phyloP scores from a whole-genome alignment of 2,113 vertebrate species.

The Boulengeromyrus knoepffleri region DNA sequence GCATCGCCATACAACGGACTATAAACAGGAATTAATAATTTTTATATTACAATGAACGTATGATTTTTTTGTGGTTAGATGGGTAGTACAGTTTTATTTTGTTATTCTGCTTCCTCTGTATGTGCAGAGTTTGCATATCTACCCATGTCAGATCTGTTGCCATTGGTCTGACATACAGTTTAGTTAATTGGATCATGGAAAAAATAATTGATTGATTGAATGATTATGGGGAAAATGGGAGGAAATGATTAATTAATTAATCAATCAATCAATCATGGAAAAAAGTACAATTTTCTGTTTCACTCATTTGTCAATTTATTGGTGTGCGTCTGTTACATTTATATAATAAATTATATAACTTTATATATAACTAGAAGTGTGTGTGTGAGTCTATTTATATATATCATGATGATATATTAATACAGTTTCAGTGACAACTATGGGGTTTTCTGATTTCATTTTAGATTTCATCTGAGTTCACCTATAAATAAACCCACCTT shows the following conservation, averaged over 20 bases:
- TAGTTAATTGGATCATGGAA: neutral
- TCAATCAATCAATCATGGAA: too few species aligned
- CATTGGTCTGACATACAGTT: neutral
- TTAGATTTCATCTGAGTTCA: neutral
- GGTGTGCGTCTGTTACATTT: too few species aligned
- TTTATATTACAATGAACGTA: neutral
- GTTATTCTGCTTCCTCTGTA: neutral
- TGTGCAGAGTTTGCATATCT: neutral
- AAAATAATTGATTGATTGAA: too few species aligned
- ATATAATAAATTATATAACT: too few species aligned
- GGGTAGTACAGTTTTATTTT: neutral
- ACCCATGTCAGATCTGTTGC: neutral
- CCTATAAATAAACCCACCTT: neutral
- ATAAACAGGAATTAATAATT: neutral
- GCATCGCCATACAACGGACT: neutral
- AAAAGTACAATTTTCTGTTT: too few species aligned
- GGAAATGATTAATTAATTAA: too few species aligned
- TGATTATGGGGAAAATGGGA: too few species aligned
- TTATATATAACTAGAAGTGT: too few species aligned
- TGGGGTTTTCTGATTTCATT: neutral
- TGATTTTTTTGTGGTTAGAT: neutral
- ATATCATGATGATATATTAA: neutral
- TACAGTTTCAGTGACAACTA: neutral
- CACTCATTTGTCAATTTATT: too few species aligned
- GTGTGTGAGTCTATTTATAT: too few species aligned